Evolutionary conservation across 2,888 invertebrate genomes (phyloP), one percentile per base, ranked within the genome.

Genomic region (Macrophya annulata): DNA sequence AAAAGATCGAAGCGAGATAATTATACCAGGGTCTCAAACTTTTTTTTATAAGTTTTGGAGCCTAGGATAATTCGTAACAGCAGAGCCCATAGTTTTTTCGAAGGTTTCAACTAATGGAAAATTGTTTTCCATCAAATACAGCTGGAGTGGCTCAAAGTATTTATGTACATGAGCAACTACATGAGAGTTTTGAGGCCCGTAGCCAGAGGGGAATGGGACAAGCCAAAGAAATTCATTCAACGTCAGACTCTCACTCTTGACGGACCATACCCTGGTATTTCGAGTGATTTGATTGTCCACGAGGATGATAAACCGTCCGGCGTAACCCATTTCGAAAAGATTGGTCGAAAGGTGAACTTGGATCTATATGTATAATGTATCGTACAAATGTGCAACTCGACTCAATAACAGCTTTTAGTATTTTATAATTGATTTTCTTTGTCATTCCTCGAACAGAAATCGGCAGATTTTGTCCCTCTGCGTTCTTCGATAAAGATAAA

Each of bases 131-230:
- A 74, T n/a, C 71, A 51, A 79, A 12, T n/a, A 17, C 43, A 81
- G 81, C 6, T 12, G 15, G 59, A 81, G 62, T 81, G 81, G 81
- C 81, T 81, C 40, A 62, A 81, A 21, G 81, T 43, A 31, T 81
- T 81, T 21, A 40, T 81, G 62, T 43, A 81, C 21, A 62, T 62
- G 8, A 81, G 81, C 62, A 62, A 40, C 81, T 81, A 81, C 81
- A 62, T 25, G 81, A 37, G 81, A 81, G 62, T 81, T 21, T 31
- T 43, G 12, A 40, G 62, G 21, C 59, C 62, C 12, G 3, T 62
- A 43, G 21, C 59, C 37, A 81, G 81, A 81, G 40, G 40, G 17
- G 25, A 81, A 12, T 81, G 59, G 59, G 81, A 81, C 17, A 21
- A 62, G 12, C 59, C 40, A 12, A 62, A 81, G 37, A 81, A 81